Evolutionary conservation across 2,888 invertebrate genomes (phyloP), one percentile per base, ranked within the genome.

Genomic region (Sisyra terminalis): DNA sequence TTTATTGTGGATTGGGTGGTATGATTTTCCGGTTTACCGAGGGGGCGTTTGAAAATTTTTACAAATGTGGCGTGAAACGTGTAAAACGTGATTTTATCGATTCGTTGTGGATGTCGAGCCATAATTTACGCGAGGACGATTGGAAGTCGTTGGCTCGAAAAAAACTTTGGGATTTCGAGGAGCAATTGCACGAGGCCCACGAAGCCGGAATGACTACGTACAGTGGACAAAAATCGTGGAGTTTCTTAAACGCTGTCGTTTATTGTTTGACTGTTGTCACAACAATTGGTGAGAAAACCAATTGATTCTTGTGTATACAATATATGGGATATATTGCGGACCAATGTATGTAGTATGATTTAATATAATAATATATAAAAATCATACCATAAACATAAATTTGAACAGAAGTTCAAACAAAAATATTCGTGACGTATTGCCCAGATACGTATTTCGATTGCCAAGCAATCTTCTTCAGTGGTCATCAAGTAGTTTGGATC

Each of bases 11-110:
- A 3, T 63, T 82, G 39, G 88, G 87, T 1, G 88, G 82, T 0
- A 67, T 88, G 39, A 65, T 84, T 52, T 88, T 89, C 53, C 78
- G 82, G 48, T 75, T 79, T 48, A 75, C 83, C 15, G 92, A 93
- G 58, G 88, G 88, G 3, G 75, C 80, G 2, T 81, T 86, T 52
- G 90, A 92, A 56, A 75, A 81, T 46, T 80, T 80, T 47, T 87
- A 84, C 62, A 90, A 90, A 63, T 87, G 87, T 56, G 84, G 86
- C 7, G 84, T 88, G 35, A 84, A 87, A 52, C 70, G 83, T 52
- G 85, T 89, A 0, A 87, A 88, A 55, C 67, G 89, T 4, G 84
- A 86, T 58, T 87, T 90, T 50, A 75, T 90, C 45, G 87, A 88
- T 53, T 70, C 73, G 46, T 67, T 92, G 34, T 88, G 89, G 87